Evolutionary conservation across 2,888 invertebrate species (phyloP), one percentile per base, ranked within the genome.

Genomic region (Drosophila mettleri): DNA sequence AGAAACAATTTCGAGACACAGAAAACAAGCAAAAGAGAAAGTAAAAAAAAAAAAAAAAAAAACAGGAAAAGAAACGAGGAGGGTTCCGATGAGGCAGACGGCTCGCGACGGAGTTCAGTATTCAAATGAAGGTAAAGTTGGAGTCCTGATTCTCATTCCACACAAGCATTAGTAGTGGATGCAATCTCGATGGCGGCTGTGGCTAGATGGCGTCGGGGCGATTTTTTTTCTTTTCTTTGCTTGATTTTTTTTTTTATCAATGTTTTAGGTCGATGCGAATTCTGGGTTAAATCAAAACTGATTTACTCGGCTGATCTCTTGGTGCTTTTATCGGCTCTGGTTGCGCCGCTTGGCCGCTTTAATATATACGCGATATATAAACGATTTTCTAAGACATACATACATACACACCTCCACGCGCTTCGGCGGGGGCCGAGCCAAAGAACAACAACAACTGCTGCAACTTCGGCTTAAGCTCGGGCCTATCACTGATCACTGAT

Each of bases 321-420:
- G 77, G 74, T 74, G 91, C 91, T 91, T 91, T 88, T 91, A 91
- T 91, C 86, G 89, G 74, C 71, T 91, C 86, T 81, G 89, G 59
- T 68, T 59, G 67, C 62, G 68, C 53, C 74, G 76, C 66, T 78
- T 76, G 69, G 52, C 63, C 59, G 64, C 67, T 43, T 67, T 53
- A 62, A 55, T 72, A 63, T 71, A 74, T 71, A 70, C 67, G 45
- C 62, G 48, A 66, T 71, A 53, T 55, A 57, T 54, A 60, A 53
- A 57, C 39, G 52, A 62, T 71, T 67, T 67, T 46, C 45, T 57
- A 20, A 45, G 48, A 20, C 49, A 55, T 67, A 52, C 29, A 43
- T 58, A 55, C 10, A 24, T 64, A 65, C 41, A 52, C 45, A 60
- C 51, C 49, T 41, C 34, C 82, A 74, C 77, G 67, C 82, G 83